phyloP scores from a whole-genome alignment of 2,113 vertebrate genomes.

The Calonectris borealis region DNA sequence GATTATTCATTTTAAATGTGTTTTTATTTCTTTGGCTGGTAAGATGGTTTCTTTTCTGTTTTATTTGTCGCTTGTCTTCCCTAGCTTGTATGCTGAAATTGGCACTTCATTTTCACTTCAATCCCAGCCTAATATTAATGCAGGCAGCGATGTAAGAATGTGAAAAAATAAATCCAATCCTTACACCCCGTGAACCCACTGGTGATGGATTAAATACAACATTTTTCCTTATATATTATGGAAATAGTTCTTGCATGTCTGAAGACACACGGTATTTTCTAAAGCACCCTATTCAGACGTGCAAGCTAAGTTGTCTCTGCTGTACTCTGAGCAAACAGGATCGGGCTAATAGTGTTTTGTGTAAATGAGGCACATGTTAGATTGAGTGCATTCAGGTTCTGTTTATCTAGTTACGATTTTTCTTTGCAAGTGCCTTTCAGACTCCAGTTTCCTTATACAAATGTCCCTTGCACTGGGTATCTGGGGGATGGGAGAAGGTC shows the following conservation, averaged over 20 bases:
- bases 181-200: neutral
- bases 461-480: neutral
- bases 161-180: conserved; percentile 41
- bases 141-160: neutral
- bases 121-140: conserved; percentile 30
- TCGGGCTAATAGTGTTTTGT: conserved; percentile 37
- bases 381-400: conserved; percentile 1
- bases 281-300: neutral
- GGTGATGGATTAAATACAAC: conserved; percentile 37
- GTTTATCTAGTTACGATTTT: neutral
- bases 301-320: neutral
- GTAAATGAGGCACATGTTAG: conserved; percentile 45
- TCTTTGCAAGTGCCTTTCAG: conserved; percentile 23
- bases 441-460: neutral
- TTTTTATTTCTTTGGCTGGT: neutral
- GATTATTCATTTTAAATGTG: neutral
- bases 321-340: conserved; percentile 47
- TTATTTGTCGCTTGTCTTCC: conserved; percentile 15
- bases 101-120: conserved; percentile 52
- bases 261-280: neutral
- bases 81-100: conserved; percentile 49
- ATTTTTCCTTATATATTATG: conserved; percentile 33
- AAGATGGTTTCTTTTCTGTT: conserved; percentile 1
- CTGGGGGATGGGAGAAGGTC: neutral
- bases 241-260: neutral